Evolutionary conservation across 2,888 invertebrate species (phyloP), one percentile per base, ranked within the genome.

Genomic region (Chromoteleia sp.): DNA sequence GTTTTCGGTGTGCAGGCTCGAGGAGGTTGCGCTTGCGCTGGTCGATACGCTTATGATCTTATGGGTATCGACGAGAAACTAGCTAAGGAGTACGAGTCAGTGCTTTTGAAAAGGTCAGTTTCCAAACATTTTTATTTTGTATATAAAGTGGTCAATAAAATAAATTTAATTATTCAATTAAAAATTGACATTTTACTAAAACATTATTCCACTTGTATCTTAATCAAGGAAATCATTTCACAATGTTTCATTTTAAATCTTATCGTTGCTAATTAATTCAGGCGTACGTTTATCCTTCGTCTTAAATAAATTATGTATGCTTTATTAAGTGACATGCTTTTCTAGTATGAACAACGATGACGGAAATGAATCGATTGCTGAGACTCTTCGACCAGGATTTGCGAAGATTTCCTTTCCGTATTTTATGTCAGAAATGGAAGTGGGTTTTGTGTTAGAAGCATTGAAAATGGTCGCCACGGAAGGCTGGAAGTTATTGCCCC

Each of bases 1-100:
- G 95, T 98, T 21, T 98, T 97, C 90, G 98, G 98, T 0, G 97
- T 98, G 67, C 98, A 98, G 92, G 96, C 96, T 0, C 93, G 96
- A 80, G 95, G 96, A 0, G 96, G 96, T 0, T 94, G 96, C 86
- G 95, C 95, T 12, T 97, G 97, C 91, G 96, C 97, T 52, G 95
- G 96, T 63, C 95, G 96, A 67, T 97, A 98, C 89, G 97, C 96
- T 1, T 95, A 97, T 91, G 96, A 96, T 91, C 92, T 97, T 14
- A 93, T 98, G 70, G 97, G 97, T 8, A 97, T 98, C 80, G 95
- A 96, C 86, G 95, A 95, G 83, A 94, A 95, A 84, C 93, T 97
- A 14, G 94, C 97, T 5, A 94, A 93, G 84, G 94, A 95, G 85
- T 97, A 96, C 90, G 97, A 97, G 87, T 94, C 94, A 59, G 92